Evolutionary conservation across 2,888 invertebrate genomes (phyloP), one percentile per base, ranked within the genome.

Genomic region (Boloria euphrosyne): DNA sequence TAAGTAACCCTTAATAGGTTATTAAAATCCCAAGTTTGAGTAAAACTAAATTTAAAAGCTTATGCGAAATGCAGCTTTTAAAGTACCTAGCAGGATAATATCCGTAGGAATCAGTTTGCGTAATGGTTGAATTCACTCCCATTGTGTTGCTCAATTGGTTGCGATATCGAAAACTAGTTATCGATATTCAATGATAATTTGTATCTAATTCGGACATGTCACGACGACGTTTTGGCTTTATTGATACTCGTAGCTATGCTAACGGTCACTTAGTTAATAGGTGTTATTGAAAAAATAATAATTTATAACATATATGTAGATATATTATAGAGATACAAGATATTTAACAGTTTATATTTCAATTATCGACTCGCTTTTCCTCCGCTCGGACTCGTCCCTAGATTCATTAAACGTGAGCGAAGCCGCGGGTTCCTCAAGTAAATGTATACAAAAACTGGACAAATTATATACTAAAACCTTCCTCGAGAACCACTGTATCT

Each of bases 121-220:
- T 55, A 67, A 64, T 46, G 27, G 44, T 53, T 58, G 64, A 60
- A 60, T 60, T 64, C 54, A 55, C 51, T 65, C 57, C 57, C 16
- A 68, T 61, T 65, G 67, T 65, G 50, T 67, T 67, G 67, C 60
- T 22, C 63, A 67, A 67, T 64, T 54, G 50, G 49, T 61, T 61
- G 65, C 65, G 65, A 57, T 68, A 65, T 52, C 61, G 57, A 61
- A 27, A 62, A 49, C 62, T 51, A 58, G 49, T 60, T 59, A 64
- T 60, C 67, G 64, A 67, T 67, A 55, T 17, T 59, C 18, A 16
- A 27, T 17, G 61, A 54, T 57, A 47, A 65, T 57, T 50, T 17
- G 27, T 63, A 31, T 43, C 60, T 51, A 64, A 59, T 67, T 63
- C 50, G 14, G 31, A 59, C 59, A 49, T 50, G 50, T 59, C 59